A percentile compares a stretch with the other conserved stretches of the same genome.
Conservation (phyloP, 2,113 vertebrate species). For the Galbula dea region DNA sequence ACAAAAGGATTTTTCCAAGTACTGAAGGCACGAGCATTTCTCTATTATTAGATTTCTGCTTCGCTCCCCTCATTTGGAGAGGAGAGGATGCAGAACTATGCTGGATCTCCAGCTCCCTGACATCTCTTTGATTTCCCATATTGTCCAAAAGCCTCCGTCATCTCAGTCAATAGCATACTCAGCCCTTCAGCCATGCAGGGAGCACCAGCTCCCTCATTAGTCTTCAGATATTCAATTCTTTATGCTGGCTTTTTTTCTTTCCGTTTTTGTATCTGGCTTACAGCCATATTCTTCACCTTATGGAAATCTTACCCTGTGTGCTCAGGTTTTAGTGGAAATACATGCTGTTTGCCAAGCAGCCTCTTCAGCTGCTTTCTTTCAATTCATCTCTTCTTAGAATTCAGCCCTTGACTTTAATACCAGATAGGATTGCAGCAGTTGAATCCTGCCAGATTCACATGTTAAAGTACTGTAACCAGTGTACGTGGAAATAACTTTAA, state of each 20-base stretch:
- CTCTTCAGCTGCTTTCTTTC: constrained; percentile 6
- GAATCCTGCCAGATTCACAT: not conserved
- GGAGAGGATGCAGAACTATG: not conserved
- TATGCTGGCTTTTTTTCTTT: not conserved
- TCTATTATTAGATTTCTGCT: not conserved
- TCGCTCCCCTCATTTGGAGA: not conserved
- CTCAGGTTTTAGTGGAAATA: not conserved
- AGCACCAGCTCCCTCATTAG: not conserved
- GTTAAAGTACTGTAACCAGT: not conserved
- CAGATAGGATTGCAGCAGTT: not conserved
- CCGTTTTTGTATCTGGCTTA: constrained; percentile 15
- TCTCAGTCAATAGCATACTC: constrained; percentile 1
- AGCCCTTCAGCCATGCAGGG: not conserved
- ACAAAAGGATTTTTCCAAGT: not conserved
- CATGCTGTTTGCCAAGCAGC: not conserved
- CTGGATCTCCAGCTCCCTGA: not conserved
- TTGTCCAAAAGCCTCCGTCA: constrained; percentile 1
- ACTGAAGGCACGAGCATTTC: not conserved
- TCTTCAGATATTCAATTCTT: constrained; percentile 14
- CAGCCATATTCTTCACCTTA: constrained; percentile 9
- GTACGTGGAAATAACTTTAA: not conserved
- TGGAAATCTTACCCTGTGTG: not conserved
- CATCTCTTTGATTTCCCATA: constrained; percentile 46
- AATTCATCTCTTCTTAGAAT: constrained; percentile 21
- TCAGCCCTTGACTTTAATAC: not conserved